Evolutionary conservation across 2,797 vertebrate species (phyloP), one percentile per base, ranked within the genome.

Genomic region (Mastacembelus armatus): DNA sequence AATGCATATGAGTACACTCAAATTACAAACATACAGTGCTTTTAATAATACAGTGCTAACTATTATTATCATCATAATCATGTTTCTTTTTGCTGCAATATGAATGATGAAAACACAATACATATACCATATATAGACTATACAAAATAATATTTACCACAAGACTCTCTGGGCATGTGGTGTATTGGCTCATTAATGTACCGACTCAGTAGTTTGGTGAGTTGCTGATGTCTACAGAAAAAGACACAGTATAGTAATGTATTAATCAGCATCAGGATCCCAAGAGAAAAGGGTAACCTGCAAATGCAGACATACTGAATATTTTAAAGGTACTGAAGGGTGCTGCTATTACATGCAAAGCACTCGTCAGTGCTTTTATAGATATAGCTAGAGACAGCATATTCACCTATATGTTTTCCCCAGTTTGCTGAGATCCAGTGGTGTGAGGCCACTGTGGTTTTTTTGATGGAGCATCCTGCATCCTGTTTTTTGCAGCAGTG

Each of bases 341-440:
- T 71, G 55, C 45, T 26, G 57, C 18, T 16, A 27, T 72, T 14
- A 36, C 18, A 48, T 36, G 42, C 45, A 62, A 29, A 3, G 24
- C 43, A 18, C 38, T 40, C n/a, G 29, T 50, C 32, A 7, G 16
- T 69, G 45, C 18, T 63, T 63, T 65, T 54, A 21, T 19, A 42
- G 5, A 67, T 40, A 65, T 33, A 65, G 68, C 19, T 48, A 27
- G 12, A 66, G 29, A 59, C 40, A 52, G 67, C 48, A 69, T 14
- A 74, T 78, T 88, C 66, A 95, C 94, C 94, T 92, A 65, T 92
- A 93, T 30, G 93, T 92, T 62, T 88, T 94, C 47, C 92, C 93
- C 49, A 85, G 91, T 60, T 83, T 93, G 83, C 92, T 85, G 54
- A 95, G 91, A 66, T 95, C 93, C 58, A 94, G 81, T 1, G 94